Conservation (phyloP, 2,113 vertebrate species). For the Pseudorectes ferrugineus region DNA sequence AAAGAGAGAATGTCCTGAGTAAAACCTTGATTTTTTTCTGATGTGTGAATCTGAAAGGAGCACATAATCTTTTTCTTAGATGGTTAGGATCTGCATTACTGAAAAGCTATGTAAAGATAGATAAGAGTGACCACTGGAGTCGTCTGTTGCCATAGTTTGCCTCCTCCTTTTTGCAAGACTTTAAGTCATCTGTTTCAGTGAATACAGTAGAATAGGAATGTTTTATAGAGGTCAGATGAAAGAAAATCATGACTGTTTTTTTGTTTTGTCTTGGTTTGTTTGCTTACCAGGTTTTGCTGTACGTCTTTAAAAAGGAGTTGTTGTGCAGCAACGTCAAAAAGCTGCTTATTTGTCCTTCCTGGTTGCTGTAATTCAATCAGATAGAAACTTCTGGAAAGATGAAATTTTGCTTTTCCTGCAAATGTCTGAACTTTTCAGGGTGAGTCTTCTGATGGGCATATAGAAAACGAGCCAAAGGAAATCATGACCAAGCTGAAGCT, state of each 20-base stretch:
- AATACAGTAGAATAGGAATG: not conserved
- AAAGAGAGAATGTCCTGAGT: not conserved
- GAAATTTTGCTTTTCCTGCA: not conserved
- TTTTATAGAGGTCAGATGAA: not conserved
- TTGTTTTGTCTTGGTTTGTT: not conserved
- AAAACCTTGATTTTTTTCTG: not conserved
- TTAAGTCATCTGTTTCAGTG: not conserved
- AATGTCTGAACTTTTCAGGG: not conserved
- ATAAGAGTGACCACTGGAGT: not conserved
- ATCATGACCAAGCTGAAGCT: not conserved
- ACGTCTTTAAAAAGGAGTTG: not conserved
- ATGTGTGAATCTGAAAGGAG: not conserved
- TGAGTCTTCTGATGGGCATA: not conserved
- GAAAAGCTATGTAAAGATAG: not conserved
- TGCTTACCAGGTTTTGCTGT: not conserved
- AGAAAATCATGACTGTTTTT: not conserved
- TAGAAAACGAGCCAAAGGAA: not conserved
- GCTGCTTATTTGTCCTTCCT: not conserved
- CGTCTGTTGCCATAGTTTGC: not conserved
- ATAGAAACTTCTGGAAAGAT: not conserved
- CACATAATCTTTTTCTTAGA: not conserved
- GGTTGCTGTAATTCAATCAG: not conserved
- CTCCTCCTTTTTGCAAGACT: not conserved
- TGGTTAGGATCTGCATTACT: not conserved
- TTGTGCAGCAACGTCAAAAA: not conserved